A percentile compares a stretch with the other conserved stretches of the same genome.
phyloP scores from a whole-genome alignment of 2,888 invertebrate species.

The Tiliacea aurago region DNA sequence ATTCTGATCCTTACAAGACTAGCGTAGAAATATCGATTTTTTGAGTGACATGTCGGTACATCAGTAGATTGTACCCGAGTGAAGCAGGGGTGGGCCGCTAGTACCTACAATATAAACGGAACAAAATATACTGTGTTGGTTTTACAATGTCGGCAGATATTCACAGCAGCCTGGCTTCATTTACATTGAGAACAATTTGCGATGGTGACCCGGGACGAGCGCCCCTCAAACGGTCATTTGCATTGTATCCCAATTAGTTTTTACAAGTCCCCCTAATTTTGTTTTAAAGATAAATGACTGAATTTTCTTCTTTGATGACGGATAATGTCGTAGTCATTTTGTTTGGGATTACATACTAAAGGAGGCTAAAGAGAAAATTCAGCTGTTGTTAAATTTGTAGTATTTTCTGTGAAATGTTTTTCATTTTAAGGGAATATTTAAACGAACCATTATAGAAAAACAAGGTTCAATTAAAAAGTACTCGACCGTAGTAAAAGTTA shows the following conservation, averaged over 20 bases:
- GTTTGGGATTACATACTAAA: conserved; percentile 20
- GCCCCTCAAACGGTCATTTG: conserved; percentile 79
- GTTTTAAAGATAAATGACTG: conserved; percentile 69
- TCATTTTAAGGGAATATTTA: not conserved
- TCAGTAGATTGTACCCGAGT: too few species aligned
- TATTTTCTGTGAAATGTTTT: not conserved
- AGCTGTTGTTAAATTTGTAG: not conserved
- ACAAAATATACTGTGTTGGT: conserved; percentile 63
- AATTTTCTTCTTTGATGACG: conserved; percentile 44
- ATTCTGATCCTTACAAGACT: too few species aligned
- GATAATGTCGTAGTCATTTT: conserved; percentile 32
- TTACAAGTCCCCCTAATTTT: conserved; percentile 82
- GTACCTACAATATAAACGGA: not conserved
- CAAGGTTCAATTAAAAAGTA: too few species aligned
- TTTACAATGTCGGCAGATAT: conserved; percentile 72
- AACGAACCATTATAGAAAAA: not conserved
- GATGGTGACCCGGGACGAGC: conserved; percentile 74
- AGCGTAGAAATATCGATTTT: too few species aligned
- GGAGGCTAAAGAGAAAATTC: not conserved
- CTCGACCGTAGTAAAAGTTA: too few species aligned
- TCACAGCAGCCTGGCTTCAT: conserved; percentile 76
- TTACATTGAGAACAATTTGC: conserved; percentile 84
- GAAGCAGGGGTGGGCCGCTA: not conserved
- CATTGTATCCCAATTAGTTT: conserved; percentile 87
- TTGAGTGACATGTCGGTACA: too few species aligned